Evolutionary conservation across 2,888 invertebrate species (phyloP).

Genomic region (Ophion ventricosus): DNA sequence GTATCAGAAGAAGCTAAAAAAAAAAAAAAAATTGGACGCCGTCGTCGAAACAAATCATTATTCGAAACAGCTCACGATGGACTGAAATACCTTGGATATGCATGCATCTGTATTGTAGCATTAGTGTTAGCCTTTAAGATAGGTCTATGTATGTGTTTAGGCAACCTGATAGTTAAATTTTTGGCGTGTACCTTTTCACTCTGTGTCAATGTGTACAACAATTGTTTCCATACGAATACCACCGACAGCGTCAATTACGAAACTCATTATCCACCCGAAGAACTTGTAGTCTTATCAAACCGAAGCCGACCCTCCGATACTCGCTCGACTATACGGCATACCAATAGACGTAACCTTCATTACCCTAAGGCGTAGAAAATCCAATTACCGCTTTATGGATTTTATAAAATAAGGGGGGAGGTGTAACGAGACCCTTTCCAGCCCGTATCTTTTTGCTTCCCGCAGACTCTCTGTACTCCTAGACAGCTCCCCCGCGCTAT

Average conservation of each 20-base stretch:
- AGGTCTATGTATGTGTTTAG: slow-evolving; percentile 15
- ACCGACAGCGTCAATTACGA: background rate
- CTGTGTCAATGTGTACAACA: slow-evolving; percentile 13
- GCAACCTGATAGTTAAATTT: background rate
- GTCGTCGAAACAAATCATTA: slow-evolving; percentile 22
- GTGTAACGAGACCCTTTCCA: too few species aligned
- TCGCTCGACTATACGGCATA: too few species aligned
- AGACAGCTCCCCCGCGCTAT: too few species aligned
- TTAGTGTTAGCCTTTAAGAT: background rate
- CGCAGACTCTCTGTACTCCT: too few species aligned
- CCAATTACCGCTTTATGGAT: too few species aligned
- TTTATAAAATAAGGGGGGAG: too few species aligned
- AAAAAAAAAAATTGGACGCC: slow-evolving; percentile 25
- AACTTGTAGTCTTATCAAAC: too few species aligned
- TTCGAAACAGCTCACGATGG: slow-evolving; percentile 3
- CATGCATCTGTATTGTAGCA: slow-evolving; percentile 4
- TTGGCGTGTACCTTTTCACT: background rate
- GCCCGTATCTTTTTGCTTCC: too few species aligned
- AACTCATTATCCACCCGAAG: too few species aligned
- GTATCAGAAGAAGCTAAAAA: slow-evolving; percentile 25
- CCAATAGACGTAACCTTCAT: too few species aligned
- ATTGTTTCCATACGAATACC: slow-evolving; percentile 21
- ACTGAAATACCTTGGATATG: slow-evolving; percentile 11
- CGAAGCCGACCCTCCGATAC: too few species aligned
- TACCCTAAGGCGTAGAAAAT: too few species aligned